Conservation (phyloP, 2,888 invertebrate species). For the Calameuta idolon region DNA sequence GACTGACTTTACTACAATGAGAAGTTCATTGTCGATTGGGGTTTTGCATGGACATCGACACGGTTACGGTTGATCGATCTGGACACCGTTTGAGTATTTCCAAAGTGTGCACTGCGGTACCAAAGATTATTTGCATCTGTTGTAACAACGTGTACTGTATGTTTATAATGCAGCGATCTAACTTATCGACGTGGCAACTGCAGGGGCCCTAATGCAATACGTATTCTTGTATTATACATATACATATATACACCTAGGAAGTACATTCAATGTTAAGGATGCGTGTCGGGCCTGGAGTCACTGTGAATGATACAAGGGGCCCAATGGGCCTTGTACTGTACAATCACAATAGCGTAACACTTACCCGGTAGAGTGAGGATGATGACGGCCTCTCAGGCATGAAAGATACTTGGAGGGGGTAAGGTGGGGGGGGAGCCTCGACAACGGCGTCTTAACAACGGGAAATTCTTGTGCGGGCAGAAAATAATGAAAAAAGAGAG, state of each 20-base stretch:
- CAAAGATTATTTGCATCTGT: not conserved
- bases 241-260: not conserved
- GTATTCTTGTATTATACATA: not conserved
- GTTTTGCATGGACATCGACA: not conserved
- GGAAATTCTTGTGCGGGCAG: not conserved
- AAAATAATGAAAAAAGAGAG: not conserved
- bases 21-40: not conserved
- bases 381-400: slow-evolving; percentile 6
- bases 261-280: not conserved
- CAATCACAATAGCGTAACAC: slow-evolving; percentile 1
- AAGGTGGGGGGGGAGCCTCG: not conserved
- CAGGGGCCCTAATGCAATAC: not conserved
- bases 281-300: not conserved
- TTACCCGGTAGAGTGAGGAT: slow-evolving; percentile 8
- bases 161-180: not conserved
- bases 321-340: not conserved
- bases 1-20: not conserved
- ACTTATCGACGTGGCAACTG: not conserved
- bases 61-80: not conserved
- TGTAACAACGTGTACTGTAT: not conserved
- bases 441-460: not conserved
- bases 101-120: not conserved
- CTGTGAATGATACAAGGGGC: not conserved
- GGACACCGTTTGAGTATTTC: not conserved
- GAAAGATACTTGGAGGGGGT: not conserved